Base-by-base conservation (phyloP, 2,113 vertebrate species). In the Peucedramus taeniatus region DNA sequence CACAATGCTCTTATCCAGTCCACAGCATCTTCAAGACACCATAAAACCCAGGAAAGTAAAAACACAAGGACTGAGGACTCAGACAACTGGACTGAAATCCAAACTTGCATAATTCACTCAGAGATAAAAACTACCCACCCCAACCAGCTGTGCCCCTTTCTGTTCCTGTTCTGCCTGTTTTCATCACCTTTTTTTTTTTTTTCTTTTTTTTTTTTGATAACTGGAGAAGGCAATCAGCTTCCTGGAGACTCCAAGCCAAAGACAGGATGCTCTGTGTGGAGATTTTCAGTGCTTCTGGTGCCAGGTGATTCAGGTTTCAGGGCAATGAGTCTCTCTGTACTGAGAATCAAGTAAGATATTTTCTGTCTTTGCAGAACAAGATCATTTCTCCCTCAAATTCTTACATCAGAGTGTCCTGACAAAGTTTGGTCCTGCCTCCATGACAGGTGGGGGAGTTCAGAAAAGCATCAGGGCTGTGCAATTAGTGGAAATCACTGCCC, bases 201-300 rank as follows among this genome's bases (percentile, higher is more conserved):
- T 2, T n/a, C n/a, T 47, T 49, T 68, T n/a, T 6, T 4, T 15
- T 53, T 47, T 69, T 8, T 5, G 11, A 21, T 20, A 59, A 1
- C 4, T 50, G 7, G 33, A 82, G 13, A 56, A 15, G 40, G 24
- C 10, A 81, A 35, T 21, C 0, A 59, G 15, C 60, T 72, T 77
- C 28, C 19, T n/a, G 42, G 9, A 39, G 7, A 39, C 13, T 79
- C 16, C 17, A 33, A 17, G 49, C 12, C 13, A 53, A 30, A 54
- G 3, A 6, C 8, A 61, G 16, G 12, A 2, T 37, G 14, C 7
- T 19, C 17, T 47, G 8, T 2, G 4, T 5, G 47, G 7, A 17
- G 8, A 42, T 5, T 44, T 10, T 49, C 15, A 53, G 35, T 5
- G 2, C 23, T 79, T 21, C 27, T 49, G 9, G 49, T 1, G 9